These are phyloP conservation scores for Nephrocerus scutellatus DNA, from an alignment of 2,888 invertebrate species.

Conservation along the genomic window DNA sequence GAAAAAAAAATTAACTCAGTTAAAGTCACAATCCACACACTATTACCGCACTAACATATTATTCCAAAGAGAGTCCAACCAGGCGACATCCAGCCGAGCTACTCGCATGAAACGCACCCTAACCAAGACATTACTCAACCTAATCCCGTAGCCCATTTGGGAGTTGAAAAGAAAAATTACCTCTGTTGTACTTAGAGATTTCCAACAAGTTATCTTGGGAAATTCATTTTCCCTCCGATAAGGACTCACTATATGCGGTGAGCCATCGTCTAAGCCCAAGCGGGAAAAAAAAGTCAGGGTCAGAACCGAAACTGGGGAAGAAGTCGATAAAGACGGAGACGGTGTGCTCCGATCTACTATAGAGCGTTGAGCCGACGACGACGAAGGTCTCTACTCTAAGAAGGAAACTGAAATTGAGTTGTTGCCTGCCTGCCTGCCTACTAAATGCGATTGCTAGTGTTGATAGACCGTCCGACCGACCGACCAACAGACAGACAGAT, in stretches of 20 bases:
- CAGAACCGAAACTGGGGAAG: no score
- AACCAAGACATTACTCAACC: slow-evolving; percentile 23
- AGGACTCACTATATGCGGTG: slow-evolving; percentile 20
- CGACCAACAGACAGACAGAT: no score
- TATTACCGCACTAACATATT: no score
- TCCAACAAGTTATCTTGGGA: slow-evolving; percentile 22
- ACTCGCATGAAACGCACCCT: no score
- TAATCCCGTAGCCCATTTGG: slow-evolving; percentile 24
- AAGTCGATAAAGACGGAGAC: no score
- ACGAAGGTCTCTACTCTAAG: slow-evolving; percentile 9
- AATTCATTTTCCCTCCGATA: slow-evolving; percentile 23
- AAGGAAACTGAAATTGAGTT: slow-evolving; percentile 21
- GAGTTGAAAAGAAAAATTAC: slow-evolving; percentile 24
- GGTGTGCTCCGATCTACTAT: no score
- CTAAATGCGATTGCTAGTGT: slow-evolving; percentile 18
- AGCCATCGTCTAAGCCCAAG: slow-evolving; percentile 11
- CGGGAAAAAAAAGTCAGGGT: no score
- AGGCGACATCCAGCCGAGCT: no score
- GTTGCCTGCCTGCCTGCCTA: slow-evolving; percentile 11
- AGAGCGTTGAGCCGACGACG: slow-evolving; percentile 10
- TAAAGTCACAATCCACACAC: no score
- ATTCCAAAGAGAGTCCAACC: no score
- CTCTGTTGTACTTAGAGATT: slow-evolving; percentile 21
- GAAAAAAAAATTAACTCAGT: no score
- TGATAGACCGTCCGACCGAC: no score